These are phyloP conservation scores for Nasonovia ribisnigri DNA, from an alignment of 2,888 invertebrate genomes.

Conservation along the genomic window DNA sequence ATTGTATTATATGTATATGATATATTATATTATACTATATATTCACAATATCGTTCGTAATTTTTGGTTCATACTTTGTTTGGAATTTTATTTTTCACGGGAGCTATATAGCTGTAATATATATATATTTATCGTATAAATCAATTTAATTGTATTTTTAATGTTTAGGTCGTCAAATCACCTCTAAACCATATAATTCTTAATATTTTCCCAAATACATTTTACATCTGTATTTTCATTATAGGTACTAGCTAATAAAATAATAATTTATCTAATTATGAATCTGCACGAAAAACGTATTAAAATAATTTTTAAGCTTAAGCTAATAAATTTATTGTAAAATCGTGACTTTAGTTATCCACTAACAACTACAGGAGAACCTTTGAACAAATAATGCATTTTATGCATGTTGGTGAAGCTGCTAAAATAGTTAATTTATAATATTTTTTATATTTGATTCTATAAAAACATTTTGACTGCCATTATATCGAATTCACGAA, in stretches of 20 bases:
- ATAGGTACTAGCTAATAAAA: neutral
- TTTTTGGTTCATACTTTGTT: neutral
- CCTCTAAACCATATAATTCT: neutral
- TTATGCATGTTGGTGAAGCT: neutral
- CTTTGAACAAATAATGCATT: neutral
- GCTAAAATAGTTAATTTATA: neutral
- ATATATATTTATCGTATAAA: neutral
- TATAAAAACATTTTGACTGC: neutral
- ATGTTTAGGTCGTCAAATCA: neutral
- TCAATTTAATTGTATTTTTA: neutral
- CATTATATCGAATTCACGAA: neutral
- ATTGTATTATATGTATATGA: no score
- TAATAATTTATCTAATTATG: neutral
- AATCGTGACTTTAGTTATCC: neutral
- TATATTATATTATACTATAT: neutral
- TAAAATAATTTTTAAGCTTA: neutral
- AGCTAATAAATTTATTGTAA: neutral
- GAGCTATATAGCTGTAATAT: neutral
- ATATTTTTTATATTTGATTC: neutral
- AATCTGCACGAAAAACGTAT: conserved; percentile 14
- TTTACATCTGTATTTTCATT: neutral
- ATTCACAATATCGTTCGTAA: neutral
- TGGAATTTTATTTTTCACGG: neutral
- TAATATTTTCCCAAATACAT: neutral
- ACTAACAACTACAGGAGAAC: neutral